These are phyloP conservation scores for Charina bottae DNA, from an alignment of 2,113 vertebrate species.

Conservation along the genomic window DNA sequence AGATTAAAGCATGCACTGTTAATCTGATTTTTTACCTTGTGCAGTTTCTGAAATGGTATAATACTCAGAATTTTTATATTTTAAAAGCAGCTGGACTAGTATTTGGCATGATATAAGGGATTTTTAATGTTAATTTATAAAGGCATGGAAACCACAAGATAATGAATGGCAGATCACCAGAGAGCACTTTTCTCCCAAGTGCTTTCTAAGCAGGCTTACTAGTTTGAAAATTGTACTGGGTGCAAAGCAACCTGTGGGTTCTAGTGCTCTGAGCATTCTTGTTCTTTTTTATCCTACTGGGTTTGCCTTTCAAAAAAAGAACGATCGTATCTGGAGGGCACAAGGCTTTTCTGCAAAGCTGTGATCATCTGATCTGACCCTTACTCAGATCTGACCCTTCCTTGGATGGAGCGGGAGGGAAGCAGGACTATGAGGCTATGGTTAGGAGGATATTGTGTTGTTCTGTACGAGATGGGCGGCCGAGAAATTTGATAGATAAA, in stretches of 20 bases:
- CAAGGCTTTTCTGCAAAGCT: neutral
- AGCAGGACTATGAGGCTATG: neutral
- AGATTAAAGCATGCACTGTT: neutral
- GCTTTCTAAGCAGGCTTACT: neutral
- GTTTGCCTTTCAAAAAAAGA: neutral
- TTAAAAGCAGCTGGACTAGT: neutral
- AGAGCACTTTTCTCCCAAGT: neutral
- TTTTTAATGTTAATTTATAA: neutral
- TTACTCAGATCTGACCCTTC: neutral
- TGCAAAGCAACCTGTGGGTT: neutral
- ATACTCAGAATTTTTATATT: neutral
- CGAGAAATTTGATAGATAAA: no score
- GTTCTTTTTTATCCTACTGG: neutral
- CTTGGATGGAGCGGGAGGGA: neutral
- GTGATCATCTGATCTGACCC: neutral
- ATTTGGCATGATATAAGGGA: neutral
- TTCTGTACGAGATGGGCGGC: no score
- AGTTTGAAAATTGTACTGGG: neutral
- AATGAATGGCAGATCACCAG: neutral
- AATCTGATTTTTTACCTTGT: neutral
- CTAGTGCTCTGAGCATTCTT: neutral
- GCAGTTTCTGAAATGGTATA: neutral
- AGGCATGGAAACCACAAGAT: neutral
- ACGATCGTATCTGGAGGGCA: neutral
- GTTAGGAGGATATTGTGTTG: neutral